Evolutionary conservation across 92 coral and sea anemone species (phyloP), one percentile per base, ranked within the genome.

Genomic region (Epizoanthus scotinus): DNA sequence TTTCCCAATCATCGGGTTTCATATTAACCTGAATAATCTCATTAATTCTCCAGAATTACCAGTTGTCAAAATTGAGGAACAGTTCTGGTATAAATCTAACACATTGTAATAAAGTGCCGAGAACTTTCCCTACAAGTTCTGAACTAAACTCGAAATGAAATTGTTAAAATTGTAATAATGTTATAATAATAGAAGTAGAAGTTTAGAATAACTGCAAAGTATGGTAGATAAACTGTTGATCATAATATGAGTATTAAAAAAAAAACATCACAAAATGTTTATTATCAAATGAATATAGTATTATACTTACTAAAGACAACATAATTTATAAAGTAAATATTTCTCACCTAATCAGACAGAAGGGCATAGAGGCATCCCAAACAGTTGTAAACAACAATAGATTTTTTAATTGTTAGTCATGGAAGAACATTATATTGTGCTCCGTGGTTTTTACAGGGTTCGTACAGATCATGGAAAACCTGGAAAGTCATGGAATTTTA

Each of bases 151-250:
- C 8, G 7, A 18, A 56, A 21, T 73, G 50, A 54, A 38, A 22
- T 58, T 75, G 81, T 75, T 38, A 59, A 13, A 58, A 58, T 58
- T 75, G 7, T 73, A 58, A 17, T 38, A 55, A 73, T 29, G 59
- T 20, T 56, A 21, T 64, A 17, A 44, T 13, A 8, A 3, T 5
- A 5, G 40, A 27, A 56, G 58, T 13, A 59, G 68, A 50, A 18
- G 31, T 10, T 28, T 5, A 18, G 9, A 52, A 19, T 14, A 31
- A 21, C 0, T n/a, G 2, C 21, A 17, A 18, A 74, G 42, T 52
- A 44, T 40, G 8, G 72, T 44, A 67, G 56, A 20, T n/a, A 42
- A 44, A 38, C 73, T 71, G 59, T 66, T 36, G 40, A 15, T 75
- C 13, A n/a, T 13, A 75, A 75, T 75, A 69, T 18, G 54, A 29